Conservation (phyloP, 2,797 vertebrate species). For the Xenopus petersii region DNA sequence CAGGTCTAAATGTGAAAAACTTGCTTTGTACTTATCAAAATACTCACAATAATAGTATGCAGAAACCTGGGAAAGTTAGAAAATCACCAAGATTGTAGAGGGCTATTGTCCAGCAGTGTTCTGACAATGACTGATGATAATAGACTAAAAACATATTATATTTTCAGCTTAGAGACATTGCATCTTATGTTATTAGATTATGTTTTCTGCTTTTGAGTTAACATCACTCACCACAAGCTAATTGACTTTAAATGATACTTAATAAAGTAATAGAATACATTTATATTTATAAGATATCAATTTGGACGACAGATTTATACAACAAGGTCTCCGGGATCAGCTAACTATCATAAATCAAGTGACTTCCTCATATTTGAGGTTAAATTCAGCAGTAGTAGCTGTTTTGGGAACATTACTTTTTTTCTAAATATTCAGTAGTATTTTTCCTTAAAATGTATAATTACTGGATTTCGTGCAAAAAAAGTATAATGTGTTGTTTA, state of each 20-base stretch:
- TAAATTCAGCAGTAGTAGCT: slow-evolving; percentile 8
- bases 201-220: slow-evolving; percentile 39
- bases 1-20: too few species aligned
- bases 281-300: slow-evolving; percentile 47
- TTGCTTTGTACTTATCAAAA: too few species aligned
- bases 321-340: slow-evolving; percentile 35
- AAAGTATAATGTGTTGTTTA: too few species aligned
- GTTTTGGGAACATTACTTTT: neutral
- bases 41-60: too few species aligned
- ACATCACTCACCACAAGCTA: slow-evolving; percentile 27
- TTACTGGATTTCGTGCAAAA: too few species aligned
- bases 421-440: neutral
- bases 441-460: neutral
- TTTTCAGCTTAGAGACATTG: slow-evolving; percentile 33
- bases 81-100: slow-evolving; percentile 26
- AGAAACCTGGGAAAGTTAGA: too few species aligned
- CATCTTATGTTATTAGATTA: slow-evolving; percentile 38
- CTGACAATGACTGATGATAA: slow-evolving; percentile 44
- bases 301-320: slow-evolving; percentile 43
- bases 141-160: slow-evolving; percentile 38
- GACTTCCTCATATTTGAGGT: slow-evolving; percentile 37
- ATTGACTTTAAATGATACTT: slow-evolving; percentile 26
- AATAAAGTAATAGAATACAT: slow-evolving; percentile 40
- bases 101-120: slow-evolving; percentile 42
- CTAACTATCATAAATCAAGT: slow-evolving; percentile 43